phyloP scores from a whole-genome alignment of 2,888 invertebrate genomes.

The Zygaena filipendulae region DNA sequence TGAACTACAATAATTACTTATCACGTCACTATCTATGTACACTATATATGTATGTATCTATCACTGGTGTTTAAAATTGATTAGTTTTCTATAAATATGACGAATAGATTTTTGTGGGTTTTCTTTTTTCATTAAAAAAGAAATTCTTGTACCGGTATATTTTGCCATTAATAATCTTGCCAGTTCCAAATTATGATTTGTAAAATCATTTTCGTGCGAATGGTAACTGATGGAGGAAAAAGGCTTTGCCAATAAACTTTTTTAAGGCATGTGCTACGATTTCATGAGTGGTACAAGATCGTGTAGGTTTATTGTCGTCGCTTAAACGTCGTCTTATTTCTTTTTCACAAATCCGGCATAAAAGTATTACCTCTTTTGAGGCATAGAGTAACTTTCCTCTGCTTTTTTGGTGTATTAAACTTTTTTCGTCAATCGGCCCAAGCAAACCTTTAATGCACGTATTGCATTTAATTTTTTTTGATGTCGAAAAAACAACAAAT shows the following conservation, averaged over 20 bases:
- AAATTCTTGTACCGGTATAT: slow-evolving; percentile 8
- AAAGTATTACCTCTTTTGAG: slow-evolving; percentile 7
- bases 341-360: slow-evolving; percentile 9
- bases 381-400: too few species aligned
- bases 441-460: slow-evolving; percentile 9
- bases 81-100: slow-evolving; percentile 10
- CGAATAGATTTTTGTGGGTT: slow-evolving; percentile 10
- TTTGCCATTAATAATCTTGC: slow-evolving; percentile 6
- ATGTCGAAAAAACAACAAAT: slow-evolving; percentile 3
- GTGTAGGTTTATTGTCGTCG: slow-evolving; percentile 5
- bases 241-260: slow-evolving; percentile 6
- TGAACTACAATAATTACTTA: too few species aligned
- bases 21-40: too few species aligned
- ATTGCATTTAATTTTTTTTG: slow-evolving; percentile 6
- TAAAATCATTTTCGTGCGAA: slow-evolving; percentile 1
- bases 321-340: slow-evolving; percentile 5
- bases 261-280: slow-evolving; percentile 3
- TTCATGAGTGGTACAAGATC: slow-evolving; percentile 3
- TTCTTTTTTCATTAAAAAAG: slow-evolving; percentile 7
- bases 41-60: too few species aligned
- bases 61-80: slow-evolving; percentile 11
- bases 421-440: slow-evolving; percentile 6
- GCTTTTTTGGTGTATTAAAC: slow-evolving; percentile 3
- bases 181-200: slow-evolving; percentile 6
- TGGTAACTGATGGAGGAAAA: slow-evolving; percentile 6